These are phyloP conservation scores for Neostethus bicornis DNA, from an alignment of 2,797 vertebrate species.

Conservation along the genomic window DNA sequence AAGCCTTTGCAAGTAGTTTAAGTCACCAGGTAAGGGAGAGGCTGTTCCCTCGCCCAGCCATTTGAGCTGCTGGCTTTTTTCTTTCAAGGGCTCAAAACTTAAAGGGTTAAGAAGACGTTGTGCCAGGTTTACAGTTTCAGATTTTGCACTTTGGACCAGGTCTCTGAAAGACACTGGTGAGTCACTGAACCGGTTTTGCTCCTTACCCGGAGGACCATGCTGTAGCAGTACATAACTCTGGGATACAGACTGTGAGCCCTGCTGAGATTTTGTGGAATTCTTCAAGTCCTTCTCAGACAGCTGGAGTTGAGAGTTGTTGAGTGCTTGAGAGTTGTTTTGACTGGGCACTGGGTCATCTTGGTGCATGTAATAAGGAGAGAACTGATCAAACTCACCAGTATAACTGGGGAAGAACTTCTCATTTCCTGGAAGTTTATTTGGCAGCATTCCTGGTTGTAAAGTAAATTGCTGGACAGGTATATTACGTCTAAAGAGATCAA, in stretches of 20 bases:
- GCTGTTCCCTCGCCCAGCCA: not conserved
- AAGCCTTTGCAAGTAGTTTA: not conserved
- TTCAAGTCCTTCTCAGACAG: not conserved
- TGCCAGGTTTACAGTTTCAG: not conserved
- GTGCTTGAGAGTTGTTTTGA: not conserved
- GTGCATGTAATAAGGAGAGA: conserved; percentile 27
- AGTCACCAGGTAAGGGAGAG: not conserved
- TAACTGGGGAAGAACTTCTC: not conserved
- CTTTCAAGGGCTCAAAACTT: conserved; percentile 2
- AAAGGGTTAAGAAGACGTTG: not conserved
- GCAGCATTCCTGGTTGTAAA: not conserved
- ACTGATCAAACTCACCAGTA: not conserved
- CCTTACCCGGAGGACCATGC: conserved; percentile 47
- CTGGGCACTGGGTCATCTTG: conserved; percentile 28
- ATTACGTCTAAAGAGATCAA: conserved; percentile 2
- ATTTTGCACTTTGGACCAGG: not conserved
- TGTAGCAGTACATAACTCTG: conserved; percentile 47
- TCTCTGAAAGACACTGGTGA: not conserved
- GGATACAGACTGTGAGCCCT: not conserved
- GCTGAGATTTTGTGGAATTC: conserved; percentile 14
- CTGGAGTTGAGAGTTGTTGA: not conserved
- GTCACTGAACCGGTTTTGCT: not conserved
- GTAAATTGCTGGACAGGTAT: conserved; percentile 4
- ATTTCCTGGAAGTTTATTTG: not conserved
- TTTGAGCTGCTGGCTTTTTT: not conserved